Percentiles rank a stretch among this genome's conserved stretches.
Evolutionary conservation across 2,113 vertebrate genomes (phyloP).

Genomic region (Dolichallabes microphthalmus): DNA sequence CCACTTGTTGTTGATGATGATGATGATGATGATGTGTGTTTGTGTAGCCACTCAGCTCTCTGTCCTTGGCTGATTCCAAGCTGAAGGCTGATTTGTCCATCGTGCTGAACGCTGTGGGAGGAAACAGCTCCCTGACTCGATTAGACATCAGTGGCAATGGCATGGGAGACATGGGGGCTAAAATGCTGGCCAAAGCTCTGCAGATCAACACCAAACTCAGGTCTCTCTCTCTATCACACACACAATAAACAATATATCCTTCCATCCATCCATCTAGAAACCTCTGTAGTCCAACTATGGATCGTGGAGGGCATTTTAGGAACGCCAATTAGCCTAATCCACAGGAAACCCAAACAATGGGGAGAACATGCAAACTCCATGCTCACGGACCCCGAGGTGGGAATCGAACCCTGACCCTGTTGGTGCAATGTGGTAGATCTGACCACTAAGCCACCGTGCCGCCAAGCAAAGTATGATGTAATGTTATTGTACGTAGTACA

Average conservation of each 20-base stretch:
- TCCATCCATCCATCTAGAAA: no score
- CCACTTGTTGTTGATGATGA: neutral
- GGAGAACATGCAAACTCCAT: no score
- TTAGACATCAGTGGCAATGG: conserved; percentile 95
- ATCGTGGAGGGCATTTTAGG: no score
- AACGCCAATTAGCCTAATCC: no score
- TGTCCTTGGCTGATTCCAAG: conserved; percentile 92
- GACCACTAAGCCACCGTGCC: no score
- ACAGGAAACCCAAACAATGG: no score
- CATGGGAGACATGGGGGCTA: conserved; percentile 98
- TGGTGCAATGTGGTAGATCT: no score
- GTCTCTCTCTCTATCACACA: conserved; percentile 61
- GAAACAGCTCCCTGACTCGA: conserved; percentile 88
- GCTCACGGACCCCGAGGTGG: no score
- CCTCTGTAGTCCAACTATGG: no score
- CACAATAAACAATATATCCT: neutral
- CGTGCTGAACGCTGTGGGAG: conserved; percentile 92
- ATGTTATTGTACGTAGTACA: neutral
- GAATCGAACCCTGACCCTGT: no score
- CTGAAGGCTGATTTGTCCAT: conserved; percentile 91
- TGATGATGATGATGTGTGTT: conserved; percentile 7
- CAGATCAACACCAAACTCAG: conserved; percentile 98
- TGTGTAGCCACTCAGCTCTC: conserved; percentile 84
- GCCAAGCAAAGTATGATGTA: neutral
- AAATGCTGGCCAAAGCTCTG: conserved; percentile 95